Evolutionary conservation across 1,140 invertebrate species (phyloP).

Genomic region (Stratiolaelaps scimitus): DNA sequence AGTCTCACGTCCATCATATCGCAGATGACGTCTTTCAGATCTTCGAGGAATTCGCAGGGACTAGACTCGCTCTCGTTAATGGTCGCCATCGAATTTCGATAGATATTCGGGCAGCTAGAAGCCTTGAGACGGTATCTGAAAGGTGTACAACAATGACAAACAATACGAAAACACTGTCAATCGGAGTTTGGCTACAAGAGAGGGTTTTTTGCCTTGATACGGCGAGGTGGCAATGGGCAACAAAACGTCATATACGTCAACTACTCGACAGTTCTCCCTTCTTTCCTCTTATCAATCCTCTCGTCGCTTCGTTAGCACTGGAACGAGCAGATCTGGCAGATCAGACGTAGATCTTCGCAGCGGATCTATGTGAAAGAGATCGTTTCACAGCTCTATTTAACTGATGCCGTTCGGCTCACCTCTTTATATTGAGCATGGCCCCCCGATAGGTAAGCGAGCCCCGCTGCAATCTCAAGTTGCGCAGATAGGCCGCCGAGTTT

Average conservation of each 20-base stretch:
- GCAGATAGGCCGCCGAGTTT: slow-evolving; percentile 33
- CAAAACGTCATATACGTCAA: background rate
- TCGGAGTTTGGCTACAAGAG: background rate
- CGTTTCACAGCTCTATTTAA: too few relatives aligned
- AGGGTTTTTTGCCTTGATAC: background rate
- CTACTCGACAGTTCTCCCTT: background rate
- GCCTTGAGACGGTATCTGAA: slow-evolving; percentile 63
- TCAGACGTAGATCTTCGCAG: too few relatives aligned
- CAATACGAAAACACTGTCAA: background rate
- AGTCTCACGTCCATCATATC: slow-evolving; percentile 28
- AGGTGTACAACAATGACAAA: background rate
- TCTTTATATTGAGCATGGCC: slow-evolving; percentile 58
- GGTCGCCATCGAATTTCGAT: slow-evolving; percentile 73
- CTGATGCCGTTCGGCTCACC: too few relatives aligned
- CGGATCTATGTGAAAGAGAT: too few relatives aligned
- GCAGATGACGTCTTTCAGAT: slow-evolving; percentile 19
- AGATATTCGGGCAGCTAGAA: slow-evolving; percentile 77
- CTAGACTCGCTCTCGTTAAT: slow-evolving; percentile 54
- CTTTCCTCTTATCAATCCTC: too few relatives aligned
- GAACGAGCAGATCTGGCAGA: too few relatives aligned
- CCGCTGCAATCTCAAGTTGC: slow-evolving; percentile 36
- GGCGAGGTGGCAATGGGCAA: background rate
- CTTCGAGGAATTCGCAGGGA: slow-evolving; percentile 21
- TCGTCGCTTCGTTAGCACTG: too few relatives aligned
- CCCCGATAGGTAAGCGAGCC: slow-evolving; percentile 57